phyloP scores from a whole-genome alignment of 2,113 vertebrate species.

The Panurus biarmicus region DNA sequence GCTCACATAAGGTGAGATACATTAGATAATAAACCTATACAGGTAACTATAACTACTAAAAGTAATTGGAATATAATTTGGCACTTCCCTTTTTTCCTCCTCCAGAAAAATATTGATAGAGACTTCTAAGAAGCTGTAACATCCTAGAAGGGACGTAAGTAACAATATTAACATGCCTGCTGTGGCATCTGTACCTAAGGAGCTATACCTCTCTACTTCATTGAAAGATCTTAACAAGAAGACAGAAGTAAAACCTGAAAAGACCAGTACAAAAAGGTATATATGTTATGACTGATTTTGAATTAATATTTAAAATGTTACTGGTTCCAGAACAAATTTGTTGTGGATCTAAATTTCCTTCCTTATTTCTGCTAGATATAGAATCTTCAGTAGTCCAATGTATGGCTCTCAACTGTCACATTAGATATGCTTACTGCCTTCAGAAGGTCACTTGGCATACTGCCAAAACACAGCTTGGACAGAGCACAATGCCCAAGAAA shows the following conservation, averaged over 20 bases:
- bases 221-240: constrained; percentile 95
- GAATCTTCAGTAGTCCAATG: not conserved
- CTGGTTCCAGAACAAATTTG: not conserved
- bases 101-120: constrained; percentile 53
- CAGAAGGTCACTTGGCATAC: not conserved
- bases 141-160: constrained; percentile 11
- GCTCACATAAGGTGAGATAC: not conserved
- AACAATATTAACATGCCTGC: constrained; percentile 84
- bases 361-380: not conserved
- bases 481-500: not conserved
- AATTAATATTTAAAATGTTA: not conserved
- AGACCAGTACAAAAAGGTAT: constrained; percentile 85
- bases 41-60: not conserved
- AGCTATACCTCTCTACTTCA: constrained; percentile 89
- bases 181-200: constrained; percentile 88
- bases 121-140: constrained; percentile 25
- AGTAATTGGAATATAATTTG: not conserved
- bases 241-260: constrained; percentile 90
- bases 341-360: not conserved
- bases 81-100: not conserved
- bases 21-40: not conserved
- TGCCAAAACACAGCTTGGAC: not conserved
- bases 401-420: not conserved
- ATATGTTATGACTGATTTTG: not conserved
- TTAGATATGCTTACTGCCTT: not conserved